Conservation (phyloP, 2,113 vertebrate genomes). For the Sorex araneus region DNA sequence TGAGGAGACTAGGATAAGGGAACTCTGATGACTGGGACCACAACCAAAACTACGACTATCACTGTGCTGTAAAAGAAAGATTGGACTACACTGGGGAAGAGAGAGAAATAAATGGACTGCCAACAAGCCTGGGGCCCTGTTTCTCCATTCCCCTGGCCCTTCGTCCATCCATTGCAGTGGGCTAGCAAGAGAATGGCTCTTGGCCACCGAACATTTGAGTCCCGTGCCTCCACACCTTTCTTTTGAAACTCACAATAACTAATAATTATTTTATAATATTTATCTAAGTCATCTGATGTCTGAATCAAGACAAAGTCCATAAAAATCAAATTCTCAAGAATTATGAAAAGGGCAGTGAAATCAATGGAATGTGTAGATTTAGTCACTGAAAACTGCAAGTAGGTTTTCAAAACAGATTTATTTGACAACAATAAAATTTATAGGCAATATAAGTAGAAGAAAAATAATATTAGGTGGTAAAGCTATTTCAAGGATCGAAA, state of each 20-base stretch:
- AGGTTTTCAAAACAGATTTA: not conserved
- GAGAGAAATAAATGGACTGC: too few species aligned
- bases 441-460: not conserved
- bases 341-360: not conserved
- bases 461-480: slow-evolving; percentile 36
- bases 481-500: not conserved
- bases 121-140: too few species aligned
- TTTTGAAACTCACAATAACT: not conserved
- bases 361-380: not conserved
- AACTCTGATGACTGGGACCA: too few species aligned
- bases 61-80: too few species aligned
- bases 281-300: not conserved
- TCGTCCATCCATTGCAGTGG: too few species aligned
- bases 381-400: not conserved
- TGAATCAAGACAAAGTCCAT: slow-evolving; percentile 44
- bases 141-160: too few species aligned
- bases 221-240: too few species aligned
- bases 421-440: slow-evolving; percentile 1
- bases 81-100: too few species aligned
- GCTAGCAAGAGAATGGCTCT: too few species aligned
- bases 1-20: too few species aligned
- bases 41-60: too few species aligned
- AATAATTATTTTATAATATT: not conserved
- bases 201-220: too few species aligned
- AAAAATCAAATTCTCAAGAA: slow-evolving; percentile 9